A percentile compares a stretch with the other conserved stretches of the same genome.
These are phyloP conservation scores for Cryptocheilus praepositus DNA, from an alignment of 2,888 invertebrate species.

Conservation along the genomic window DNA sequence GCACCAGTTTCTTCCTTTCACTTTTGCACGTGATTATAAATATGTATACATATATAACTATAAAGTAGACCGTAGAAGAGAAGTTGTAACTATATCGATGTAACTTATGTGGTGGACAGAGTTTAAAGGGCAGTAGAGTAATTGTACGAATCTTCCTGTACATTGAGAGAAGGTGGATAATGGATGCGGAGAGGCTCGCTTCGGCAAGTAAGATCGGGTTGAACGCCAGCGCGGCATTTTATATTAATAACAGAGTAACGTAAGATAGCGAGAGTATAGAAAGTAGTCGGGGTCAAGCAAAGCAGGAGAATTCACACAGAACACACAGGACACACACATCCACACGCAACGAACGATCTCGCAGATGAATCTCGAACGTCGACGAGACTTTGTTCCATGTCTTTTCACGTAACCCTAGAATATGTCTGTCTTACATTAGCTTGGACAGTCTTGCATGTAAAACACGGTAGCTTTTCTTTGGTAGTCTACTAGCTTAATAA, in stretches of 20 bases:
- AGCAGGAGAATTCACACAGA: too few species aligned
- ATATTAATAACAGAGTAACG: background rate
- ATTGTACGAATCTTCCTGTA: slow-evolving; percentile 41
- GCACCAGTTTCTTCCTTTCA: slow-evolving; percentile 60
- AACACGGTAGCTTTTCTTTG: slow-evolving; percentile 49
- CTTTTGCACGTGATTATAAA: slow-evolving; percentile 55
- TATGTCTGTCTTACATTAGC: slow-evolving; percentile 60
- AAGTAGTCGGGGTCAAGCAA: too few species aligned
- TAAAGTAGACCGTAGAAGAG: slow-evolving; percentile 56
- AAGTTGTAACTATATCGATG: slow-evolving; percentile 56
- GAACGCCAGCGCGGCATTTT: background rate
- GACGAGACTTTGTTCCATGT: slow-evolving; percentile 45
- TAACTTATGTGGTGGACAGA: slow-evolving; percentile 55
- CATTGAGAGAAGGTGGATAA: slow-evolving; percentile 46
- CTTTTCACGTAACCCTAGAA: slow-evolving; percentile 57
- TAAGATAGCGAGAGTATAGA: too few species aligned
- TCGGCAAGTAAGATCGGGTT: slow-evolving; percentile 1
- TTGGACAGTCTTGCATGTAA: slow-evolving; percentile 61
- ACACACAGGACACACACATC: too few species aligned
- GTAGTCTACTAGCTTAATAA: slow-evolving; percentile 55
- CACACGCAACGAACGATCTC: too few species aligned
- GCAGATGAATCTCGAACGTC: too few species aligned
- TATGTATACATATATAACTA: slow-evolving; percentile 17
- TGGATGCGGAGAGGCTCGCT: slow-evolving; percentile 23
- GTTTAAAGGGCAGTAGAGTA: slow-evolving; percentile 54